A percentile compares a stretch with the other conserved stretches of the same genome.
These are phyloP conservation scores for Leptopilina drosophilae DNA, from an alignment of 2,888 invertebrate species.

Conservation along the genomic window DNA sequence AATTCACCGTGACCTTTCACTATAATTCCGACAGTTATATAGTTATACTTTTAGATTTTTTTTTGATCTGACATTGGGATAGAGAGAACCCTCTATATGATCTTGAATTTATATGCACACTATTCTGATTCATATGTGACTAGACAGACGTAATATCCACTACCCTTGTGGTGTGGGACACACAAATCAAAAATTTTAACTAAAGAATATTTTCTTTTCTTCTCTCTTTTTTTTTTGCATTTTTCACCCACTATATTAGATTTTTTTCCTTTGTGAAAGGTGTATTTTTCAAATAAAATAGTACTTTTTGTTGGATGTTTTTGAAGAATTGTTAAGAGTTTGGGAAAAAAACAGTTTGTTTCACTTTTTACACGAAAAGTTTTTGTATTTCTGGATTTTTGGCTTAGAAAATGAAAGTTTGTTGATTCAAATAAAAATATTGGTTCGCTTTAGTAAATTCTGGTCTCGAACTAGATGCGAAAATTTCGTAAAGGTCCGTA, in stretches of 20 bases:
- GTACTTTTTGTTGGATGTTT: too few relatives aligned
- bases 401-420: too few relatives aligned
- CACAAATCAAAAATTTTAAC: constrained; percentile 3
- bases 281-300: too few relatives aligned
- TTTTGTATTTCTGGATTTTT: too few relatives aligned
- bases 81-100: constrained; percentile 16
- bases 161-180: background rate
- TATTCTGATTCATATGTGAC: constrained; percentile 18
- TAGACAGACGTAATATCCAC: constrained; percentile 15
- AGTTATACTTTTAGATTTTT: background rate
- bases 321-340: too few relatives aligned
- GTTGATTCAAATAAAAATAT: too few relatives aligned
- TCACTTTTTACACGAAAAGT: too few relatives aligned
- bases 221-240: background rate
- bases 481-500: too few relatives aligned
- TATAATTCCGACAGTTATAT: constrained; percentile 23
- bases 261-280: too few relatives aligned
- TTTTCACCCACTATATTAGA: background rate
- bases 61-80: background rate
- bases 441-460: too few relatives aligned
- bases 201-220: background rate
- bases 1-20: constrained; percentile 39
- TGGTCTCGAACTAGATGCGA: too few relatives aligned
- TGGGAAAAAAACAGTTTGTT: too few relatives aligned
- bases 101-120: constrained; percentile 29